phyloP scores from a whole-genome alignment of 2,888 invertebrate species.

The Agrotis segetum region DNA sequence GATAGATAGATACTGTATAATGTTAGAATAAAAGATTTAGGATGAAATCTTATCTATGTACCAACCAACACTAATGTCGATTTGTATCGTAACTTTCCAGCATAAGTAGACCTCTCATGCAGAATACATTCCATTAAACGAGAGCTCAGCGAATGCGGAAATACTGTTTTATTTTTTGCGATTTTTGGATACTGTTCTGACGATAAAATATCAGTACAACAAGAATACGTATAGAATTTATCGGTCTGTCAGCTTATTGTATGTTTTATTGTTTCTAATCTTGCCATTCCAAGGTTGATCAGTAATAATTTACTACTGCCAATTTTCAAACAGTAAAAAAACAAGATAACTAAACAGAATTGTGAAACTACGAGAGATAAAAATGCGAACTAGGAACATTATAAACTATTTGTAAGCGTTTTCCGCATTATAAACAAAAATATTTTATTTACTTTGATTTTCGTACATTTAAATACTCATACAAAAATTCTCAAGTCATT shows the following conservation, averaged over 20 bases:
- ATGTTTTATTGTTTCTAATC: constrained; percentile 35
- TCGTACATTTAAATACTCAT: no score
- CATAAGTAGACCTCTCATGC: neutral
- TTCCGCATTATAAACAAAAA: no score
- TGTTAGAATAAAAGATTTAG: constrained; percentile 6
- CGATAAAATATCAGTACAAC: constrained; percentile 11
- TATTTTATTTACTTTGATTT: no score
- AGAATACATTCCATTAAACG: no score
- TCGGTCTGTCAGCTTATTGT: constrained; percentile 15
- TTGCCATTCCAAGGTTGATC: constrained; percentile 14
- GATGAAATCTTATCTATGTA: constrained; percentile 20
- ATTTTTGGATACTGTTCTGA: neutral
- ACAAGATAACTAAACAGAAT: constrained; percentile 17
- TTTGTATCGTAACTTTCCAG: neutral
- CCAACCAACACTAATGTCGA: neutral
- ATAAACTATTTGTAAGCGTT: neutral
- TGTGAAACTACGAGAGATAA: neutral
- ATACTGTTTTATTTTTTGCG: neutral
- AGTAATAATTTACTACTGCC: constrained; percentile 22
- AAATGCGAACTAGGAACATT: constrained; percentile 19
- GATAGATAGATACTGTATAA: constrained; percentile 8
- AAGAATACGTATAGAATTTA: constrained; percentile 9
- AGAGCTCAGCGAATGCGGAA: no score
- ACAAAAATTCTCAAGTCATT: no score
- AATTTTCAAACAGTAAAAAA: constrained; percentile 31